Percentiles rank a stretch among this genome's conserved stretches.
These are phyloP conservation scores for Platyura marginata DNA, from an alignment of 1,140 invertebrate species.

Conservation along the genomic window DNA sequence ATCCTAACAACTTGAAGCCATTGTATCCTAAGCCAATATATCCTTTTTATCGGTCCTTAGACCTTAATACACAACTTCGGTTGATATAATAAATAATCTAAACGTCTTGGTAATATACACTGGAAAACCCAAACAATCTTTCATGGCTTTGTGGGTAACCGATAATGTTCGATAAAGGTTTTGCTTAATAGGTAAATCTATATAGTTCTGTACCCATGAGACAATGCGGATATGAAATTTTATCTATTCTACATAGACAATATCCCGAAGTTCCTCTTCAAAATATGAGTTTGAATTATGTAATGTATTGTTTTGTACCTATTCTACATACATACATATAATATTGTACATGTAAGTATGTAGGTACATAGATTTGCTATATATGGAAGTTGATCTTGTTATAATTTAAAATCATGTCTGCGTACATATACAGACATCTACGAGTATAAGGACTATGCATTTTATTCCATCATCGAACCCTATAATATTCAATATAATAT, in stretches of 20 bases:
- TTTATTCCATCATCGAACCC: too few relatives aligned
- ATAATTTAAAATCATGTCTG: too few relatives aligned
- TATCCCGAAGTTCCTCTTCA: neutral
- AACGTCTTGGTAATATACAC: neutral
- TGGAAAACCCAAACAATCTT: neutral
- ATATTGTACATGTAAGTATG: too few relatives aligned
- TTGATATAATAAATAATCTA: neutral
- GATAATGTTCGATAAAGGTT: neutral
- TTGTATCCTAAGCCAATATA: neutral
- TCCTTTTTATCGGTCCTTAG: neutral
- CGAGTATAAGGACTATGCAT: too few relatives aligned
- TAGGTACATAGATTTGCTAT: too few relatives aligned
- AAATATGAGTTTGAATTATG: too few relatives aligned
- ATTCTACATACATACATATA: neutral
- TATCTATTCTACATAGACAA: neutral
- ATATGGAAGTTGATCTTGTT: too few relatives aligned
- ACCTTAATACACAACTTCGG: neutral
- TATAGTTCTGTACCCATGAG: neutral
- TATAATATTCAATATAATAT: too few relatives aligned
- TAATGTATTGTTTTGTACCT: neutral
- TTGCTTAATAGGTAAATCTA: neutral
- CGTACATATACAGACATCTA: too few relatives aligned
- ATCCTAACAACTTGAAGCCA: too few relatives aligned
- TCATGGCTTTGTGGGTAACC: neutral
- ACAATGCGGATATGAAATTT: neutral